These are phyloP conservation scores for Formica aserva DNA, from an alignment of 2,888 invertebrate genomes.

Conservation along the genomic window DNA sequence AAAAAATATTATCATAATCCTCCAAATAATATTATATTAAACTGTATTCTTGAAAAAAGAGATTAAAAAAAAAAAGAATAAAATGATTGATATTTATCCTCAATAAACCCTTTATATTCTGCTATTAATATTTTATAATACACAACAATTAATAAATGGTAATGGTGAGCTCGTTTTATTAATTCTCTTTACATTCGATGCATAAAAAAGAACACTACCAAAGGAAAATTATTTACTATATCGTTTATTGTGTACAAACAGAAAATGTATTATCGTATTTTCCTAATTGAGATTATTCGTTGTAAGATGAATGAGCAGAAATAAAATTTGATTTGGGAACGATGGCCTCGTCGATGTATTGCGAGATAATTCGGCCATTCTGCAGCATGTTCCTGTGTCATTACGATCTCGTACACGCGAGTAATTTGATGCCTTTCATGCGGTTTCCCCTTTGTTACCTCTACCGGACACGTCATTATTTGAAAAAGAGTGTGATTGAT, in stretches of 20 bases:
- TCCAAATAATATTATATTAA: background rate
- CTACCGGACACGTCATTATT: slow-evolving; percentile 68
- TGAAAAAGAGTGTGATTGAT: slow-evolving; percentile 71
- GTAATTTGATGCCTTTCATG: slow-evolving; percentile 65
- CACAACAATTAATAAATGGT: slow-evolving; percentile 35
- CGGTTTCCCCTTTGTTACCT: slow-evolving; percentile 67
- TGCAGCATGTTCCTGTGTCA: slow-evolving; percentile 49
- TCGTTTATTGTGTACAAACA: too few species aligned
- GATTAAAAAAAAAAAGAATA: background rate
- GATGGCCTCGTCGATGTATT: too few species aligned
- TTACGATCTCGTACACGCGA: slow-evolving; percentile 63
- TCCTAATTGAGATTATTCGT: background rate
- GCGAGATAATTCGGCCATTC: slow-evolving; percentile 67
- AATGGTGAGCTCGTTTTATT: slow-evolving; percentile 15
- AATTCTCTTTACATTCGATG: too few species aligned
- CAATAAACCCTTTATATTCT: background rate
- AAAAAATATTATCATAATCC: background rate
- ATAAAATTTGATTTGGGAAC: slow-evolving; percentile 66
- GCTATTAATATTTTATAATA: slow-evolving; percentile 24
- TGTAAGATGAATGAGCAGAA: slow-evolving; percentile 7
- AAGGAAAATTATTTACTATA: too few species aligned
- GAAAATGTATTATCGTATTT: background rate
- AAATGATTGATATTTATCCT: background rate
- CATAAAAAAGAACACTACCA: too few species aligned
- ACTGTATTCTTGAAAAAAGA: background rate